Conservation (phyloP, 1,140 invertebrate genomes). For the Alviniconcha marisindica region DNA sequence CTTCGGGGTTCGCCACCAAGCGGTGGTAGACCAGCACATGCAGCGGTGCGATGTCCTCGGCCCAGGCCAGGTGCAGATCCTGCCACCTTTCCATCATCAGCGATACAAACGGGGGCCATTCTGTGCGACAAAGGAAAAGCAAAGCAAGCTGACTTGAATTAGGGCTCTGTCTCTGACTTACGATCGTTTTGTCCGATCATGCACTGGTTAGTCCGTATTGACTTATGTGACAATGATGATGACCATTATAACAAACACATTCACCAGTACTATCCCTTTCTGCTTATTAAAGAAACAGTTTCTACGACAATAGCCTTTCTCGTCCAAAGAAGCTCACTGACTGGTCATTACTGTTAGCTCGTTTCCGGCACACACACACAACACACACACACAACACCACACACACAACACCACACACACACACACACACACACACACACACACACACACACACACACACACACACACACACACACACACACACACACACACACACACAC, state of each 20-base stretch:
- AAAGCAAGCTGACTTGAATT: neutral
- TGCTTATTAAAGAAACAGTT: too few species aligned
- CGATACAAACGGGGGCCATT: neutral
- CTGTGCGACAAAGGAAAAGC: neutral
- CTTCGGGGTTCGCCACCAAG: neutral
- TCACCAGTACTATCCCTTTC: too few species aligned
- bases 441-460: too few species aligned
- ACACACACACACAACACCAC: too few species aligned
- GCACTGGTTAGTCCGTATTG: neutral
- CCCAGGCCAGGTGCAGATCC: neutral
- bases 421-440: too few species aligned
- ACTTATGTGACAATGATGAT: neutral
- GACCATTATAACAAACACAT: neutral
- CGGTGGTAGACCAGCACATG: constrained; percentile 24
- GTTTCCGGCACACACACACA: too few species aligned
- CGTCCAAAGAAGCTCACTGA: too few species aligned
- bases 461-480: too few species aligned
- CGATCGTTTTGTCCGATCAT: neutral
- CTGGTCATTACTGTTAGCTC: too few species aligned
- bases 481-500: too few species aligned
- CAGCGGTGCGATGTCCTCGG: neutral
- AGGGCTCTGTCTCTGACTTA: neutral
- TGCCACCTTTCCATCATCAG: neutral
- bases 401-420: too few species aligned
- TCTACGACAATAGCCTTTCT: too few species aligned